Evolutionary conservation across 2,113 vertebrate genomes (phyloP).

Genomic region (Coreoperca whiteheadi): DNA sequence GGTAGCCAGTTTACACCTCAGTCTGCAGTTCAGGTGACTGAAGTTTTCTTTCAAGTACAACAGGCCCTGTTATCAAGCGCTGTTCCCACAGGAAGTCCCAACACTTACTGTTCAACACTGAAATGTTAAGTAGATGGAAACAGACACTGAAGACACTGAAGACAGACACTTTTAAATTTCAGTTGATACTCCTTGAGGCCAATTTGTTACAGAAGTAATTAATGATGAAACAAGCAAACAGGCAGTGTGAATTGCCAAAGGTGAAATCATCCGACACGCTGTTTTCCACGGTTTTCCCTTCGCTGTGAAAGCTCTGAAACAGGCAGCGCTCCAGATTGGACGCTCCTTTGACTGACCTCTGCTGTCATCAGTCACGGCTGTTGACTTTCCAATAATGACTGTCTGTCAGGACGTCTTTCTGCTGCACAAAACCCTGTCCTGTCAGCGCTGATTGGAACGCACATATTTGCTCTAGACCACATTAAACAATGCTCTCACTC

Average conservation of each 20-base stretch:
- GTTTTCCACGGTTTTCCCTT: constrained; percentile 73
- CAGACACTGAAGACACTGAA: constrained; percentile 22
- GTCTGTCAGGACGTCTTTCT: constrained; percentile 75
- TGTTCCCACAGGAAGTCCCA: constrained; percentile 72
- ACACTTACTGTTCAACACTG: constrained; percentile 25
- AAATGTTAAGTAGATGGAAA: constrained; percentile 50
- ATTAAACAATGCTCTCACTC: constrained; percentile 61
- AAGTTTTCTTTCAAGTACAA: constrained; percentile 3
- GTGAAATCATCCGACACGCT: constrained; percentile 78
- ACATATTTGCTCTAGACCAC: constrained; percentile 81
- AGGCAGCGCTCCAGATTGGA: constrained; percentile 75
- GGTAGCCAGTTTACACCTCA: neutral
- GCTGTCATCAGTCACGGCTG: constrained; percentile 83
- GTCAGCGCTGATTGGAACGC: constrained; percentile 76
- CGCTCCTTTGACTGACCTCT: constrained; percentile 77
- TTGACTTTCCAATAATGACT: constrained; percentile 81
- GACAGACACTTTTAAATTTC: constrained; percentile 51
- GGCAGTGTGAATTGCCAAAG: constrained; percentile 66
- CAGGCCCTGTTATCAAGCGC: constrained; percentile 28
- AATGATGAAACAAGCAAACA: constrained; percentile 77
- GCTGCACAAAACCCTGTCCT: constrained; percentile 69
- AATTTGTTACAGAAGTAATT: constrained; percentile 77
- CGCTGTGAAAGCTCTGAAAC: constrained; percentile 72
- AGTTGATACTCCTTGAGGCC: constrained; percentile 38
- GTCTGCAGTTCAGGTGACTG: constrained; percentile 3